phyloP scores from a whole-genome alignment of 92 coral and sea anemone species.

The Umimayanthus chanpuru region DNA sequence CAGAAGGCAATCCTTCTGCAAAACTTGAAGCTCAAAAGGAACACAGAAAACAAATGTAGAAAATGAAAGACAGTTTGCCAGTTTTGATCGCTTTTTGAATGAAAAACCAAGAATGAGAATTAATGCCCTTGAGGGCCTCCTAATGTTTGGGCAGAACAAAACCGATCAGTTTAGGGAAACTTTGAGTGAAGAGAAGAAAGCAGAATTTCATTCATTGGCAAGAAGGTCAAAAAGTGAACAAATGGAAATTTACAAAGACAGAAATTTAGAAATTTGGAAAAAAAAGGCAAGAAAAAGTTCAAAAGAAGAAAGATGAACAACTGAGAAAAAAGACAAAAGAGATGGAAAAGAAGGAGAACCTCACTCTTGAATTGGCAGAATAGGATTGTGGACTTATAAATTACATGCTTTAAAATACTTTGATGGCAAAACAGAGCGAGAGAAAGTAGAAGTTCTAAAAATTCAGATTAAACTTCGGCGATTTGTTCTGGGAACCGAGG shows the following conservation, averaged over 20 bases:
- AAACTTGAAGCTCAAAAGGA: neutral
- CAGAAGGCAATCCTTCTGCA: slow-evolving; percentile 34
- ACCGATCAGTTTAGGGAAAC: slow-evolving; percentile 10
- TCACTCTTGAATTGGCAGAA: slow-evolving; percentile 14
- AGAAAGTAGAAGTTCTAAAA: slow-evolving; percentile 26
- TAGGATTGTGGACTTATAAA: slow-evolving; percentile 25
- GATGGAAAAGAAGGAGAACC: neutral
- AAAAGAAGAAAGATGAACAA: slow-evolving; percentile 23
- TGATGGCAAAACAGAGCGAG: slow-evolving; percentile 22
- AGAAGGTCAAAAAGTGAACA: slow-evolving; percentile 13
- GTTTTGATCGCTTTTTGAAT: slow-evolving; percentile 28
- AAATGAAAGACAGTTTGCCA: slow-evolving; percentile 21
- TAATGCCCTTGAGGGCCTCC: slow-evolving; percentile 32
- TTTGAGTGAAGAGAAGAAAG: slow-evolving; percentile 25
- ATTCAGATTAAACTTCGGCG: slow-evolving; percentile 21
- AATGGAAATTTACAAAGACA: slow-evolving; percentile 28
- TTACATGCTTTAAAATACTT: slow-evolving; percentile 12
- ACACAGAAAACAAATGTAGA: slow-evolving; percentile 20
- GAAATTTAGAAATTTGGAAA: slow-evolving; percentile 21
- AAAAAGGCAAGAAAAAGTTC: slow-evolving; percentile 27
- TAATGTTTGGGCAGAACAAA: slow-evolving; percentile 24
- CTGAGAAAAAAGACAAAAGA: slow-evolving; percentile 23
- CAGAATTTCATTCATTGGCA: slow-evolving; percentile 18
- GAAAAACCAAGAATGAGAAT: slow-evolving; percentile 30
- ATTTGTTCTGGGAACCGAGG: slow-evolving; percentile 30